A percentile compares a stretch with the other conserved stretches of the same genome.
Evolutionary conservation across 2,888 invertebrate genomes (phyloP).

Genomic region (Aphrophora alni): DNA sequence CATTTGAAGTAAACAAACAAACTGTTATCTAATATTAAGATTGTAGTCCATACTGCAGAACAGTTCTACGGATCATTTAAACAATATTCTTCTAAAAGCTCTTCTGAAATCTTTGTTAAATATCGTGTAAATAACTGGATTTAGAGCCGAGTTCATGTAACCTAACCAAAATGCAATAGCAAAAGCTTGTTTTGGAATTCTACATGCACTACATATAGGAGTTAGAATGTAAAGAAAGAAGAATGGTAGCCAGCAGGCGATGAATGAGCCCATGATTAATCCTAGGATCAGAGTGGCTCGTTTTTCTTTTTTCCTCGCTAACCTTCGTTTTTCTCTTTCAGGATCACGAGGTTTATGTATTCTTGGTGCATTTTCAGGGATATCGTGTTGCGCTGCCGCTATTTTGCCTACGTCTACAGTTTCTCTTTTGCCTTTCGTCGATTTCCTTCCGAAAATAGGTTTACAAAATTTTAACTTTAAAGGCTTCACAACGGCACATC

Average conservation of each 20-base stretch:
- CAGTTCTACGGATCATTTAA: slow-evolving; percentile 62
- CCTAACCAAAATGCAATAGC: slow-evolving; percentile 96
- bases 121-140: slow-evolving; percentile 95
- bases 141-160: slow-evolving; percentile 95
- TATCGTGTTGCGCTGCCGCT: slow-evolving; percentile 12
- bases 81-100: slow-evolving; percentile 94
- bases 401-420: slow-evolving; percentile 52
- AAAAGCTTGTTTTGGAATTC: slow-evolving; percentile 84
- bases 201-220: slow-evolving; percentile 73
- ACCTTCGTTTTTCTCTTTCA: slow-evolving; percentile 88
- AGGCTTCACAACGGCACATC: slow-evolving; percentile 91
- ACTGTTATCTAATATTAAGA: background rate
- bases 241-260: slow-evolving; percentile 98
- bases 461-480: slow-evolving; percentile 83
- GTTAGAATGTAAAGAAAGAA: slow-evolving; percentile 92
- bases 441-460: slow-evolving; percentile 80
- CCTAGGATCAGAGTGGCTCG: slow-evolving; percentile 96
- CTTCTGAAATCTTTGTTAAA: slow-evolving; percentile 97
- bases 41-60: no score
- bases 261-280: slow-evolving; percentile 98
- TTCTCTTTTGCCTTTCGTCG: slow-evolving; percentile 53
- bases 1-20: no score
- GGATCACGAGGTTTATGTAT: slow-evolving; percentile 89
- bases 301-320: slow-evolving; percentile 95
- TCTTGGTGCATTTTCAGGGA: slow-evolving; percentile 57